Evolutionary conservation across 2,797 vertebrate genomes (phyloP).

Genomic region (Pipistrellus kuhlii): DNA sequence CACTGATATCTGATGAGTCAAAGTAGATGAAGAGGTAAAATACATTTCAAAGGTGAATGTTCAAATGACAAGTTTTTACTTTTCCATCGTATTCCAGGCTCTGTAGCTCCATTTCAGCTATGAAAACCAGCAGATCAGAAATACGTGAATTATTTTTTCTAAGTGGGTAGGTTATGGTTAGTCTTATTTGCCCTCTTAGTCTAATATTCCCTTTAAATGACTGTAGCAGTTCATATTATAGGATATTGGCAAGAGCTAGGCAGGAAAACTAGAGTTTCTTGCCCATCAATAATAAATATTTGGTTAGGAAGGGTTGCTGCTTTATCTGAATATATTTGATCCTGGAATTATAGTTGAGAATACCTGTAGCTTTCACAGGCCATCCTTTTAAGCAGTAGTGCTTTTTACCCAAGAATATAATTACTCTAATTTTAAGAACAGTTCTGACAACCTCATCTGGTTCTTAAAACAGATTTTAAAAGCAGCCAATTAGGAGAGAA

Average conservation of each 20-base stretch:
- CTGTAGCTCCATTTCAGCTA: conserved; percentile 24
- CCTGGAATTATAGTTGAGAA: conserved; percentile 11
- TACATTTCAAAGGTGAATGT: background rate
- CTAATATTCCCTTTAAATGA: conserved; percentile 48
- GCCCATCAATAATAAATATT: background rate
- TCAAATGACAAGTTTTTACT: conserved; percentile 4
- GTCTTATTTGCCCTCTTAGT: conserved; percentile 38
- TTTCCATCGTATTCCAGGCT: background rate
- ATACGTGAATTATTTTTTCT: background rate
- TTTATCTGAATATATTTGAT: conserved; percentile 52
- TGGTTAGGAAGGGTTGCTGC: conserved; percentile 30
- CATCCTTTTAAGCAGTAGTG: background rate
- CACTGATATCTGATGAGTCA: background rate
- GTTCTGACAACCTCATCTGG: background rate
- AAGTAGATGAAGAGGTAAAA: conserved; percentile 49
- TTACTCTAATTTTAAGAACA: conserved; percentile 25
- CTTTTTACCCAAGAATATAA: background rate
- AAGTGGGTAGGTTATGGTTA: background rate
- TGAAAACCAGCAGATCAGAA: conserved; percentile 13
- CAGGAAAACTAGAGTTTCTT: conserved; percentile 29
- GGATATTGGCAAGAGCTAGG: background rate
- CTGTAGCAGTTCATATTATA: background rate
- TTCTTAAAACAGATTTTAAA: conserved; percentile 54
- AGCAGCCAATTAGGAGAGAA: background rate
- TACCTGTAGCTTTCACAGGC: background rate